A percentile compares a stretch with the other conserved stretches of the same genome.
Evolutionary conservation across 2,113 vertebrate genomes (phyloP).

Genomic region (Mastomys natalensis): DNA sequence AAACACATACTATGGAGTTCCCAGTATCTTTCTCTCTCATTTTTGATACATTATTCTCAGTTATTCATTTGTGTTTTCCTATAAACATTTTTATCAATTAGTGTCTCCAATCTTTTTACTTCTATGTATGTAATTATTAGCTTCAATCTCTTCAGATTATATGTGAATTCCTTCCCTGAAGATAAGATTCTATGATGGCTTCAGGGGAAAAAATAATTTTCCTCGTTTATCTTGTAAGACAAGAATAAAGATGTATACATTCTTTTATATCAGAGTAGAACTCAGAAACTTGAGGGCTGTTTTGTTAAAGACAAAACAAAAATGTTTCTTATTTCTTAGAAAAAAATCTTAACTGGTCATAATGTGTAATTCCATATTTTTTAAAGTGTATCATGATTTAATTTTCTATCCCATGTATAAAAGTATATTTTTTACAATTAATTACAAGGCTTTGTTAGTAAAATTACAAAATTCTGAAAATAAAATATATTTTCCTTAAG

Average conservation of each 20-base stretch:
- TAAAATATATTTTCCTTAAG: constrained; percentile 11
- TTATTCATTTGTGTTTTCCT: neutral
- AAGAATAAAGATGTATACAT: neutral
- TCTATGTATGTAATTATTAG: neutral
- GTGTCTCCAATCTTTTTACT: neutral
- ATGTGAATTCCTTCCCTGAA: neutral
- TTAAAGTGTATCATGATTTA: neutral
- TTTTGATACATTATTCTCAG: neutral
- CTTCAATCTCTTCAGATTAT: neutral
- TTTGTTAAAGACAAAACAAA: neutral
- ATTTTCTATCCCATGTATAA: neutral
- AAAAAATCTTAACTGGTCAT: neutral
- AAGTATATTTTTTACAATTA: neutral
- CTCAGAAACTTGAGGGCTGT: neutral
- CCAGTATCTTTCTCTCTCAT: neutral
- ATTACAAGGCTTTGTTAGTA: neutral
- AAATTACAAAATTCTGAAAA: neutral
- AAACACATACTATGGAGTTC: neutral
- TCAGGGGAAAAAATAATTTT: neutral
- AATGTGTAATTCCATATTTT: neutral
- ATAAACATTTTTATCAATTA: neutral
- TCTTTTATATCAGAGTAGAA: neutral
- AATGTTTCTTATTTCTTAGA: neutral
- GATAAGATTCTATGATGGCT: neutral
- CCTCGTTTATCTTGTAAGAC: neutral